Base-by-base conservation (phyloP, 2,888 invertebrate species). In the Heteromyza rotundicornis region DNA sequence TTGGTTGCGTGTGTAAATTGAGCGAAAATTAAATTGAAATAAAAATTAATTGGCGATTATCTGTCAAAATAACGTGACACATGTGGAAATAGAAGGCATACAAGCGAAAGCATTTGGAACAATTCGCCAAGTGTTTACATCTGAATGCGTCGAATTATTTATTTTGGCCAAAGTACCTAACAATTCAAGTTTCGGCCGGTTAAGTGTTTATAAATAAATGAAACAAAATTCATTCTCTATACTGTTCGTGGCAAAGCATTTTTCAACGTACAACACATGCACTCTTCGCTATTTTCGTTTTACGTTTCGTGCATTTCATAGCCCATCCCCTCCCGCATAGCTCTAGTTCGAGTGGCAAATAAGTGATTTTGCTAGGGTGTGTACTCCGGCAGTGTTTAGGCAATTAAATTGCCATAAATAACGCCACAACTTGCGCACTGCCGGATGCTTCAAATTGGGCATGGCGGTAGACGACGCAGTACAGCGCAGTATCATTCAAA, bases 331-430 rank as follows among this genome's bases (percentile, higher is more conserved):
- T 51, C 10, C 51, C 8, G 40, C 40, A 3, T n/a, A 40, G 22
- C 17, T 32, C 27, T 50, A 56, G 54, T 56, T 8, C 40, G 40
- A 3, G 40, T 27, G 27, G 19, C n/a, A n/a, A 60, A 61, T 61
- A 63, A 63, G 64, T 64, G 63, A 63, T 63, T 62, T 66, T 61
- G 61, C 57, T 44, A 23, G 35, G 32, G 55, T 59, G 63, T 57
- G 57, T 58, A 44, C 56, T 57, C 54, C 61, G 59, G 54, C 62
- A 62, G 60, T 62, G 62, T 60, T n/a, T 60, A 56, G 60, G 65
- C 65, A 67, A 67, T 64, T 67, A 62, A 65, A 67, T 64, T 64
- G 63, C 65, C 60, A 64, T 67, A 63, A 67, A 65, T 62, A 63
- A 62, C 63, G 65, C 50, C 55, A 36, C 54, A 40, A 50, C 36